Base-by-base conservation (phyloP, 2,113 vertebrate species). In the Psettodes erumei region DNA sequence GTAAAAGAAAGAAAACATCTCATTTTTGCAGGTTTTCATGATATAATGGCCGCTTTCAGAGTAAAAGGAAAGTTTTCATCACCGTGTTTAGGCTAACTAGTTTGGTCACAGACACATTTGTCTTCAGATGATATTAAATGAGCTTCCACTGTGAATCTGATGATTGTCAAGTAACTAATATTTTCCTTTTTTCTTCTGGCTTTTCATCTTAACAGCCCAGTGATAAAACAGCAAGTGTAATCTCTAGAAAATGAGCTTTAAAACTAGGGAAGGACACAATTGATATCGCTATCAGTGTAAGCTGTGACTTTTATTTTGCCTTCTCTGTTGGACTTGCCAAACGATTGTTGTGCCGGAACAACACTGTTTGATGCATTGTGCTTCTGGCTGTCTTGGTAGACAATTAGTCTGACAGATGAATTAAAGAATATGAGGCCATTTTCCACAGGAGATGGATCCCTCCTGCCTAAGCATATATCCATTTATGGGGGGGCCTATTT, bases 321-420 rank as follows among this genome's bases (percentile, higher is more conserved):
- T 73, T 71, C 79, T 82, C 75, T 80, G 69, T 85, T 74, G 75
- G 86, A 88, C 73, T 81, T 70, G 71, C 76, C 73, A 77, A 79
- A 81, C 66, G 80, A 80, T 86, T 82, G 78, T 84, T 79, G 68
- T 79, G 62, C 47, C 13, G 42, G 59, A 1, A 59, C 48, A 83
- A 79, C 77, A 81, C 30, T 50, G 73, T 83, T 83, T 86, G 82
- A 91, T 85, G 62, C 85, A 84, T 90, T 79, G 71, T 50, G 80
- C 73, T 83, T 65, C 70, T 62, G 77, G 83, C 89, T 90, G 89
- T 89, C 87, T 81, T 73, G 40, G 65, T 75, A 77, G 76, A 88
- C 86, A 89, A 91, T 91, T 91, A 92, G 83, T 77, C 72, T 87
- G 88, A 89, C 85, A 74, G 77, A 90, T 88, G 87, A 89, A 89